Evolutionary conservation across 2,113 vertebrate species (phyloP).

Genomic region (Accipiter cooperii): DNA sequence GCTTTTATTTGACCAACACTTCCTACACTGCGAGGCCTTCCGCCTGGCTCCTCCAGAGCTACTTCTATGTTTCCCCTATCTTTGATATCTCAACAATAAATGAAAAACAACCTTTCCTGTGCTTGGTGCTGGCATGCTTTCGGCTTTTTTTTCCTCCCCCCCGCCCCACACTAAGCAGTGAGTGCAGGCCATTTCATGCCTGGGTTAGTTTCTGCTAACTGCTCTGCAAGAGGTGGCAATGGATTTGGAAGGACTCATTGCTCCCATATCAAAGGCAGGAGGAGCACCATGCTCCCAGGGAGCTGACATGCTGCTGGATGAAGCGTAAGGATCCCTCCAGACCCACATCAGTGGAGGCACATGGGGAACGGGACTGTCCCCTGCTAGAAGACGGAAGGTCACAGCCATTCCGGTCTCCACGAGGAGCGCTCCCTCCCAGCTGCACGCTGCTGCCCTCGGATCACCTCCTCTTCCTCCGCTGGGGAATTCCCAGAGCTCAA

Average conservation of each 20-base stretch:
- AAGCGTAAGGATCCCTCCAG: background rate
- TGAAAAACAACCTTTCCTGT: background rate
- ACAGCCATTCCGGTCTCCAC: background rate
- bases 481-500: background rate
- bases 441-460: rapidly evolving
- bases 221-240: background rate
- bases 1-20: conserved; percentile 7
- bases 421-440: background rate
- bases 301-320: background rate
- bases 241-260: background rate
- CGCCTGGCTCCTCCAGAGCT: background rate
- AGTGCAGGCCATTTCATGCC: background rate
- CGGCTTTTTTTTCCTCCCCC: background rate
- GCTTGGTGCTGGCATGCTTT: background rate
- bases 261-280: background rate
- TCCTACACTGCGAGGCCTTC: background rate
- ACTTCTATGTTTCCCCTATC: background rate
- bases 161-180: rapidly evolving
- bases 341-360: background rate
- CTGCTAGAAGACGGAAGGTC: background rate
- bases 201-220: background rate
- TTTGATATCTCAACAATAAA: conserved; percentile 32
- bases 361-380: background rate
- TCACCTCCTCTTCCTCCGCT: background rate
- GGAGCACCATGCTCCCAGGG: background rate